Base-by-base conservation (phyloP, 2,888 invertebrate species). In the Liodrosophila aerea region DNA sequence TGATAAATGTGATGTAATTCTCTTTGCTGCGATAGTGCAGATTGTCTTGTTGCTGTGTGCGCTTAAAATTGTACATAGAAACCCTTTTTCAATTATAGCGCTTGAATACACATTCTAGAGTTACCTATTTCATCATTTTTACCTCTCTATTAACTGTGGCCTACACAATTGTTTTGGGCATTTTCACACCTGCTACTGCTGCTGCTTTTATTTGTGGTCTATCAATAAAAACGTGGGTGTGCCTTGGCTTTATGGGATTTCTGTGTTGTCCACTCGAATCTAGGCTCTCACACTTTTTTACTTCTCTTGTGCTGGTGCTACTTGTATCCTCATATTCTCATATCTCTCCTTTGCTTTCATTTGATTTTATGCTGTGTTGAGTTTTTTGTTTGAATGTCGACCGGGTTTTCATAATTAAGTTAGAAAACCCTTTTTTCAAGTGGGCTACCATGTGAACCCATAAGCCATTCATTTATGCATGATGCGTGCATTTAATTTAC, bases 61-160 rank as follows among this genome's bases (percentile, higher is more conserved):
- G 45, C 15, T 41, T 4, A 12, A 29, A 22, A 31, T 16, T 7
- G 47, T 56, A 64, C 73, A 65, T 44, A 33, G 59, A 65, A 64
- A 60, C 63, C 82, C 76, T 62, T 76, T 77, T 82, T 72, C 78
- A 81, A 76, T 85, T 76, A 74, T 63, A 64, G 54, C 69, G 65
- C 85, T 74, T 74, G 56, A 78, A 66, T 72, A 76, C 61, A 72
- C 56, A 72, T 62, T 66, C 54, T 45, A 64, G 57, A 31, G 50
- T 50, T 53, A 11, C 41, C 36, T 27, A 58, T 49, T 50, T 56
- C 16, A 29, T 13, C 41, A 36, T 45, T 27, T 57, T 50, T 45
- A 16, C 33, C 52, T 50, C 47, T 65, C 27, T 37, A 53, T 54
- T 60, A 45, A 41, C 11, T 5, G 15, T 11, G 11, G 27, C 0